Evolutionary conservation across 2,797 vertebrate genomes (phyloP).

Genomic region (Atherinosoma microstoma): DNA sequence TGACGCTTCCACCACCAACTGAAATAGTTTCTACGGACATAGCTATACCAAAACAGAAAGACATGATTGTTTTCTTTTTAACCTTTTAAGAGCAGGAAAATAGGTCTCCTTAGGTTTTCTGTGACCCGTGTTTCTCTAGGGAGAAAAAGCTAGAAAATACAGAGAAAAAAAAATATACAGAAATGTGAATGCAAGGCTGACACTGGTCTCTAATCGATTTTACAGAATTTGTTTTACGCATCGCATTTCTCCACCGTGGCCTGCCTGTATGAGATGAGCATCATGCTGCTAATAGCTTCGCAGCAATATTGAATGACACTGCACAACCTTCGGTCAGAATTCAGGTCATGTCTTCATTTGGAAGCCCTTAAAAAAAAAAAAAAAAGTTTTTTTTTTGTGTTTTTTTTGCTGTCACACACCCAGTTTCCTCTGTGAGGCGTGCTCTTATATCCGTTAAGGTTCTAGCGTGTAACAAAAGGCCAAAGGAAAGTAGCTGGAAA

Average conservation of each 20-base stretch:
- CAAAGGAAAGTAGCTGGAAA: slow-evolving; percentile 81
- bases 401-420: slow-evolving; percentile 57
- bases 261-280: slow-evolving; percentile 66
- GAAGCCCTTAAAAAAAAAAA: slow-evolving; percentile 51
- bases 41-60: slow-evolving; percentile 81
- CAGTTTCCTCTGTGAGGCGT: slow-evolving; percentile 68
- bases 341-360: slow-evolving; percentile 49
- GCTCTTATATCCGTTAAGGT: slow-evolving; percentile 55
- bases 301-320: slow-evolving; percentile 60
- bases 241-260: slow-evolving; percentile 70
- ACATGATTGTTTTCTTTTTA: slow-evolving; percentile 61
- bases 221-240: slow-evolving; percentile 63
- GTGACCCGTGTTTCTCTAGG: slow-evolving; percentile 62
- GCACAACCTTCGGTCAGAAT: slow-evolving; percentile 38
- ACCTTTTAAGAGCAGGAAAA: slow-evolving; percentile 62
- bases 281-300: slow-evolving; percentile 59
- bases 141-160: slow-evolving; percentile 66
- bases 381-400: slow-evolving; percentile 39
- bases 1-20: slow-evolving; percentile 84
- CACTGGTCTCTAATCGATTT: slow-evolving; percentile 71
- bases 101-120: slow-evolving; percentile 48
- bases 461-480: slow-evolving; percentile 74
- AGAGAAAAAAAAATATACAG: slow-evolving; percentile 49
- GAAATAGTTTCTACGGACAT: slow-evolving; percentile 86
- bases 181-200: slow-evolving; percentile 78